Base-by-base conservation (phyloP, 1,140 invertebrate species). In the Hestina assimilis region DNA sequence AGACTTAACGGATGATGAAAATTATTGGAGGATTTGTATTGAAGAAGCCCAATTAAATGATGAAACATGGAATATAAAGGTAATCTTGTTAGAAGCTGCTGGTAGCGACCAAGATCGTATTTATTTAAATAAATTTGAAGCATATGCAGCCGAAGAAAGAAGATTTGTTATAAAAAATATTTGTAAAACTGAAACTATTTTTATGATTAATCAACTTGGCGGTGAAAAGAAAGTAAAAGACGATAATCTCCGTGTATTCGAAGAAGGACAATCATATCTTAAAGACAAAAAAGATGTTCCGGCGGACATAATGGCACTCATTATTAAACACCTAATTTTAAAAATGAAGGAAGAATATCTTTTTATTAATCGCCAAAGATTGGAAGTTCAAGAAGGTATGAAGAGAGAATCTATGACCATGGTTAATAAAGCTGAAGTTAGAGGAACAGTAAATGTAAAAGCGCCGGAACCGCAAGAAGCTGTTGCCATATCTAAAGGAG, bases 141-240 rank as follows among this genome's bases (percentile, higher is more conserved):
- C 43, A n/a, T 79, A 74, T 53, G 79, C 83, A 2, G 69, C 75
- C 1, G 69, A 83, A 60, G 85, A 86, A 57, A 76, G 73, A 59
- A 61, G 89, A 59, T 85, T 86, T 77, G 86, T 89, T 0, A 77
- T 89, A n/a, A 89, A 89, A 63, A 87, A 84, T 63, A 88, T 89
- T 26, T 79, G 80, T 35, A 86, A 83, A 66, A 83, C 79, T 9
- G 86, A 89, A 72, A 88, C 86, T 12, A 81, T 83, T 43, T 87
- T 83, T 40, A 89, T 89, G 87, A 64, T 87, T 8, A 88, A 89
- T 51, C 85, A 87, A 51, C 64, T 87, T 12, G 85, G 87, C 1
- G 67, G 66, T 12, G 83, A 85, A 52, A 89, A 87, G 58, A 86
- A 87, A 66, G 61, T 81, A 2, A 80, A 79, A 69, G 79, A 87